Percentiles rank a stretch among this genome's conserved stretches.
These are phyloP conservation scores for Eristalis pertinax DNA, from an alignment of 2,888 invertebrate genomes.

Conservation along the genomic window DNA sequence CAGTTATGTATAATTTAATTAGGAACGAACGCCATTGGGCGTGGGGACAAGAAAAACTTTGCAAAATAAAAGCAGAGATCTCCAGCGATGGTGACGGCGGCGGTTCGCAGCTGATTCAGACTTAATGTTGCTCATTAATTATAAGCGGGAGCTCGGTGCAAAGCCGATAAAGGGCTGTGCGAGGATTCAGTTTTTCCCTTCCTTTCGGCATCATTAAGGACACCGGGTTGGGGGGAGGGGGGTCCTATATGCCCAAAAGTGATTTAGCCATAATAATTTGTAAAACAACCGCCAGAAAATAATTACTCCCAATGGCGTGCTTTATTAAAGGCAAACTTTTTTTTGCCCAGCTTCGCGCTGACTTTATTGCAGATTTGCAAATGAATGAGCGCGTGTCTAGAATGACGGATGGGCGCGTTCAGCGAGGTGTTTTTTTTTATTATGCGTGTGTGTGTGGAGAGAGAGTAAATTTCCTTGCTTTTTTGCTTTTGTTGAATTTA, in stretches of 20 bases:
- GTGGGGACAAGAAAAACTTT: slow-evolving; percentile 20
- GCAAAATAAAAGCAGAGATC: slow-evolving; percentile 20
- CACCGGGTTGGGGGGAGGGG: neutral
- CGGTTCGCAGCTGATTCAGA: slow-evolving; percentile 58
- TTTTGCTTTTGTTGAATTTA: slow-evolving; percentile 45
- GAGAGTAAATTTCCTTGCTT: slow-evolving; percentile 44
- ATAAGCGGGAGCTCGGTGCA: slow-evolving; percentile 39
- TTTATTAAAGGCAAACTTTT: slow-evolving; percentile 57
- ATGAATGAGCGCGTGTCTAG: slow-evolving; percentile 58
- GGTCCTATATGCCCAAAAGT: slow-evolving; percentile 5
- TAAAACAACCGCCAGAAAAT: slow-evolving; percentile 69
- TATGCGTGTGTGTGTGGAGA: slow-evolving; percentile 2
- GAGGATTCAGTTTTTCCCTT: neutral
- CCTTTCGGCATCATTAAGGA: slow-evolving; percentile 17
- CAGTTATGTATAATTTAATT: slow-evolving; percentile 53
- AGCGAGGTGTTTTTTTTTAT: slow-evolving; percentile 29
- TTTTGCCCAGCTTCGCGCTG: slow-evolving; percentile 5
- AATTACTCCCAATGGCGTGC: slow-evolving; percentile 70
- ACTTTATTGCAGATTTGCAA: slow-evolving; percentile 65
- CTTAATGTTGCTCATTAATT: slow-evolving; percentile 69
- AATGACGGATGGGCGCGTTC: slow-evolving; percentile 61
- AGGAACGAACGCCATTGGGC: slow-evolving; percentile 33
- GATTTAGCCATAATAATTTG: slow-evolving; percentile 71
- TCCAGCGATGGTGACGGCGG: neutral
- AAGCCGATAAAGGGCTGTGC: slow-evolving; percentile 12